These are phyloP conservation scores for Raillietiella orientalis DNA, from an alignment of 2,888 invertebrate species.

Conservation along the genomic window DNA sequence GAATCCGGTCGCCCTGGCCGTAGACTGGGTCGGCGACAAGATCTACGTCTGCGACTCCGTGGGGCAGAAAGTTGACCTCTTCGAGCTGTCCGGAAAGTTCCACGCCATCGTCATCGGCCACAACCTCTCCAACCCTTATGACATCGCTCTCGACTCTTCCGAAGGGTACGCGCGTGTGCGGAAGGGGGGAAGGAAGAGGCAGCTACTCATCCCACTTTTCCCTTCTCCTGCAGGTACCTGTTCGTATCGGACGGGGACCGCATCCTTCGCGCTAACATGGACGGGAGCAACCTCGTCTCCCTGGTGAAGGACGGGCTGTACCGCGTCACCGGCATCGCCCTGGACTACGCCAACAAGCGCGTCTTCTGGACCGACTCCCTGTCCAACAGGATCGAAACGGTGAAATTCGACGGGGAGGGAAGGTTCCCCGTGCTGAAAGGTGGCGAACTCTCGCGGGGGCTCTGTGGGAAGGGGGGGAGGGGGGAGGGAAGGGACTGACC, in stretches of 20 bases:
- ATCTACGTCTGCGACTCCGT: slow-evolving; percentile 74
- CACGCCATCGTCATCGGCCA: slow-evolving; percentile 72
- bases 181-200: too few species aligned
- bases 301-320: slow-evolving; percentile 75
- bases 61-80: slow-evolving; percentile 76
- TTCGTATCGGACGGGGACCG: slow-evolving; percentile 19
- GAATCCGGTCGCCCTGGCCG: slow-evolving; percentile 63
- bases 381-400: slow-evolving; percentile 77
- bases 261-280: slow-evolving; percentile 59
- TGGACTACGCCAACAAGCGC: slow-evolving; percentile 59
- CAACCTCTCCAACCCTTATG: slow-evolving; percentile 62
- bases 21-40: slow-evolving; percentile 91
- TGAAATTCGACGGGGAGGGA: slow-evolving; percentile 62
- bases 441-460: too few species aligned
- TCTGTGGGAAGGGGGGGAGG: too few species aligned
- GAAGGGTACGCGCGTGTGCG: slow-evolving; percentile 26
- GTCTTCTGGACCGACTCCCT: slow-evolving; percentile 91
- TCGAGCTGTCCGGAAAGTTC: slow-evolving; percentile 50
- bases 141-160: slow-evolving; percentile 72
- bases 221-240: slow-evolving; percentile 15
- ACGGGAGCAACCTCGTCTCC: slow-evolving; percentile 47
- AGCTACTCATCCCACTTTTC: too few species aligned
- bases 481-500: too few species aligned
- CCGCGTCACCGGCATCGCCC: slow-evolving; percentile 64
- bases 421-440: slow-evolving; percentile 17